Evolutionary conservation across 2,797 vertebrate genomes (phyloP).

Genomic region (Valencia hispanica): DNA sequence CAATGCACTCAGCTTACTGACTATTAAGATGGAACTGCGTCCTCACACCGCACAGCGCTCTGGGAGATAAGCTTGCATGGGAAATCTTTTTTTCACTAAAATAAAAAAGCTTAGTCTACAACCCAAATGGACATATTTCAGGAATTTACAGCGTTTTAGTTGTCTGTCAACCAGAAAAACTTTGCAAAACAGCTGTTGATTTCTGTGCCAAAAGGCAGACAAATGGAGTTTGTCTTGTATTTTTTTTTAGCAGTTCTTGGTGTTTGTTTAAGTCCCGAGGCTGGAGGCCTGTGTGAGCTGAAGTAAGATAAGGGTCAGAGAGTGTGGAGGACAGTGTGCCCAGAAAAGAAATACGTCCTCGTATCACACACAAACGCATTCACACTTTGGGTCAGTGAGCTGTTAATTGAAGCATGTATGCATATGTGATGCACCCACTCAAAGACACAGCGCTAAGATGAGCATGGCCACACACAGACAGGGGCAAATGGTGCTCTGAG

Average conservation of each 20-base stretch:
- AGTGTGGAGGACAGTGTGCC: slow-evolving; percentile 41
- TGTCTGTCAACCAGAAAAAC: slow-evolving; percentile 49
- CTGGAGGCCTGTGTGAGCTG: slow-evolving; percentile 33
- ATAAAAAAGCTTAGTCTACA: slow-evolving; percentile 46
- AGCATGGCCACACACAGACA: slow-evolving; percentile 64
- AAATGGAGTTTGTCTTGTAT: slow-evolving; percentile 57
- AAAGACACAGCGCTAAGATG: slow-evolving; percentile 47
- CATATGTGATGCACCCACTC: slow-evolving; percentile 46
- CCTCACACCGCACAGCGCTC: slow-evolving; percentile 43
- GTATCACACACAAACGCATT: slow-evolving; percentile 30
- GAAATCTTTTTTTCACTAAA: slow-evolving; percentile 52
- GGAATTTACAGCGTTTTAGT: slow-evolving; percentile 47
- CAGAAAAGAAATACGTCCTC: slow-evolving; percentile 44
- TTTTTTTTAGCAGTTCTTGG: slow-evolving; percentile 34
- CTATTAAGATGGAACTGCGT: slow-evolving; percentile 59
- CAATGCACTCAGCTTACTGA: slow-evolving; percentile 47
- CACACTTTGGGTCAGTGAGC: slow-evolving; percentile 47
- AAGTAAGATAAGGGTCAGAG: slow-evolving; percentile 54
- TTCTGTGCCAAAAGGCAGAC: slow-evolving; percentile 31
- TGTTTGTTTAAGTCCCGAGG: slow-evolving; percentile 65
- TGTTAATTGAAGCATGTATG: slow-evolving; percentile 52
- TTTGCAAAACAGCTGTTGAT: slow-evolving; percentile 33
- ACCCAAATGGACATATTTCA: slow-evolving; percentile 57
- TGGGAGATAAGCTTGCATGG: slow-evolving; percentile 50
- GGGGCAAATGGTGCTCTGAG: slow-evolving; percentile 38